phyloP scores from a whole-genome alignment of 2,888 invertebrate genomes.

The Amitus sp. region DNA sequence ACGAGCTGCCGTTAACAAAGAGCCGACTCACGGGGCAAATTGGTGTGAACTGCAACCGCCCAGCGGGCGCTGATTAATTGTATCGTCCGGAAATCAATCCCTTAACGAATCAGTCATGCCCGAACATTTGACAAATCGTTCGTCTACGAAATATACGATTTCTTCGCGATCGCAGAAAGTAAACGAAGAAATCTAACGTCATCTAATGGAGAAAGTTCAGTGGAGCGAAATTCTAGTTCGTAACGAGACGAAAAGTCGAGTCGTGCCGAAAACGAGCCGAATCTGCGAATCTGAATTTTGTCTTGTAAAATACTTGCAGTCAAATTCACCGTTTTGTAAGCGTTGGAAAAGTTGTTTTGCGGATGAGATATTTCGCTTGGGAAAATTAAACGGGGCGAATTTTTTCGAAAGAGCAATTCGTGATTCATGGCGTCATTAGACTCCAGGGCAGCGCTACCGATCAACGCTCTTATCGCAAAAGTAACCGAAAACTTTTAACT shows the following conservation, averaged over 20 bases:
- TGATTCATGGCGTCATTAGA: too few species aligned
- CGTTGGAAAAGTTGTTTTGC: too few species aligned
- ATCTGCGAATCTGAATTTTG: too few species aligned
- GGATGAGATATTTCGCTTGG: too few species aligned
- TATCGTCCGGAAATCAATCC: conserved; percentile 34
- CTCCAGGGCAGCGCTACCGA: too few species aligned
- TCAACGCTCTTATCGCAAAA: conserved; percentile 34
- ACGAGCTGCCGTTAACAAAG: conserved; percentile 28
- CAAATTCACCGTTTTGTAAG: too few species aligned
- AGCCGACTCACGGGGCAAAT: conserved; percentile 41
- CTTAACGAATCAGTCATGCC: conserved; percentile 23
- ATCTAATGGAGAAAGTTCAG: neutral
- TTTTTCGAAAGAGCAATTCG: conserved; percentile 29
- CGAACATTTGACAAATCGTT: neutral
- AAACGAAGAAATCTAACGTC: neutral
- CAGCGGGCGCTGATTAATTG: conserved; percentile 57
- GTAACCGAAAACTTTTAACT: conserved; percentile 43
- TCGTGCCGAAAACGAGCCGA: too few species aligned
- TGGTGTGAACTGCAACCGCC: conserved; percentile 49
- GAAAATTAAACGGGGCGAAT: too few species aligned
- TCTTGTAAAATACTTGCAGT: too few species aligned
- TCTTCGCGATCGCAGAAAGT: too few species aligned
- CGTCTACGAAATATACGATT: too few species aligned
- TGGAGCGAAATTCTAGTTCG: neutral
- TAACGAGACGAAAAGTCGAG: too few species aligned